These are phyloP conservation scores for Nomada fabriciana DNA, from an alignment of 2,888 invertebrate genomes.

Conservation along the genomic window DNA sequence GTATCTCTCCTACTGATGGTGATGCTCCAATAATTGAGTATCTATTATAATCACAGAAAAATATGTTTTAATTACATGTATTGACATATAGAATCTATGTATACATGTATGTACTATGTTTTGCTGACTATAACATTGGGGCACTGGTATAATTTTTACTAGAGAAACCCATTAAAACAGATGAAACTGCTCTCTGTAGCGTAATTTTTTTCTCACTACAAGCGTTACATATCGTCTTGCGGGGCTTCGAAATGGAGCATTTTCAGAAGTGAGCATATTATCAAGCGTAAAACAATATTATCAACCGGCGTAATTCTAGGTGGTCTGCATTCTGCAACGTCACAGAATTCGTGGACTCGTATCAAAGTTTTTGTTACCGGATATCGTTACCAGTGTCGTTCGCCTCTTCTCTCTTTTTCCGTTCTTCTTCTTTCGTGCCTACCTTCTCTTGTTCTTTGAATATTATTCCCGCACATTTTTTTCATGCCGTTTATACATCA, in stretches of 20 bases:
- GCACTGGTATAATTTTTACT: too few relatives aligned
- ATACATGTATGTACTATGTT: too few relatives aligned
- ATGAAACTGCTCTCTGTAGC: background rate
- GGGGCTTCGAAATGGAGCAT: background rate
- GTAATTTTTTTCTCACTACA: background rate
- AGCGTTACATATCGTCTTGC: background rate
- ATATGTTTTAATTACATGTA: too few relatives aligned
- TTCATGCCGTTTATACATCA: background rate
- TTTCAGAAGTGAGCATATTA: background rate
- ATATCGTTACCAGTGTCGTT: conserved; percentile 34
- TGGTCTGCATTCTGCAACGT: conserved; percentile 6
- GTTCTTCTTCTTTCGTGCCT: too few relatives aligned
- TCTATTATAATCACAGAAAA: too few relatives aligned
- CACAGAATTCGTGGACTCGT: conserved; percentile 18
- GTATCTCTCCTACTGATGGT: too few relatives aligned
- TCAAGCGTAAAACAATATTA: conserved; percentile 18
- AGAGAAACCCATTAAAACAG: background rate
- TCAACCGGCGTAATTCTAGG: conserved; percentile 14
- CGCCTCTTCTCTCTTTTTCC: background rate
- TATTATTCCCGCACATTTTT: background rate
- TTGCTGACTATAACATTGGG: too few relatives aligned
- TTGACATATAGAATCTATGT: too few relatives aligned
- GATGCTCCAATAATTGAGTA: too few relatives aligned
- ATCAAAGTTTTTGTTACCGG: conserved; percentile 40
- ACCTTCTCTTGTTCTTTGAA: background rate